phyloP scores from a whole-genome alignment of 2,888 invertebrate species.

The Leptarthrus brevirostris region DNA sequence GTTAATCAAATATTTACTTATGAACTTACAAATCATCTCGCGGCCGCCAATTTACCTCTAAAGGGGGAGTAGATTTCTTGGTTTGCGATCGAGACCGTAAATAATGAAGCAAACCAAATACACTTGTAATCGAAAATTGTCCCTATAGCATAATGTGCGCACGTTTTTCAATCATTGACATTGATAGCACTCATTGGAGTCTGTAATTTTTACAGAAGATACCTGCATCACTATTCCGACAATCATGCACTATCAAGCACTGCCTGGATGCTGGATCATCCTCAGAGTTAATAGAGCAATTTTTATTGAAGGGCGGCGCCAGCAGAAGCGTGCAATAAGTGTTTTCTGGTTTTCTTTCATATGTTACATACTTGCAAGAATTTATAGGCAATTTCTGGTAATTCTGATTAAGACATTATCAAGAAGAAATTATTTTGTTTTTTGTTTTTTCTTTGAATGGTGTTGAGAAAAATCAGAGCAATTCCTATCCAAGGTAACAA shows the following conservation, averaged over 20 bases:
- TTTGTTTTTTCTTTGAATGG: too few species aligned
- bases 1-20: constrained; percentile 47
- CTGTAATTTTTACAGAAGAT: constrained; percentile 10
- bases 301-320: constrained; percentile 25
- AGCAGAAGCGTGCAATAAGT: too few species aligned
- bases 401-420: too few species aligned
- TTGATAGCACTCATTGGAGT: constrained; percentile 34
- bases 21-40: constrained; percentile 13
- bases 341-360: too few species aligned
- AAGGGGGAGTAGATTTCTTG: too few species aligned
- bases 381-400: too few species aligned
- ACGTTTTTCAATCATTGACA: constrained; percentile 47
- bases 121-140: constrained; percentile 43
- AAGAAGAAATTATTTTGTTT: too few species aligned
- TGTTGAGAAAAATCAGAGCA: too few species aligned
- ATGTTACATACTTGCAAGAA: too few species aligned
- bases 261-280: neutral
- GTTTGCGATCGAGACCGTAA: neutral
- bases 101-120: constrained; percentile 45
- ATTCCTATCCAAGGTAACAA: too few species aligned
- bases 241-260: neutral
- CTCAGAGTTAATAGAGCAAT: constrained; percentile 27
- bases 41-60: constrained; percentile 11
- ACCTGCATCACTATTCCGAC: neutral
- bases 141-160: constrained; percentile 3